Evolutionary conservation across 2,797 vertebrate species (phyloP), one percentile per base, ranked within the genome.

Genomic region (Lacerta bilineata): DNA sequence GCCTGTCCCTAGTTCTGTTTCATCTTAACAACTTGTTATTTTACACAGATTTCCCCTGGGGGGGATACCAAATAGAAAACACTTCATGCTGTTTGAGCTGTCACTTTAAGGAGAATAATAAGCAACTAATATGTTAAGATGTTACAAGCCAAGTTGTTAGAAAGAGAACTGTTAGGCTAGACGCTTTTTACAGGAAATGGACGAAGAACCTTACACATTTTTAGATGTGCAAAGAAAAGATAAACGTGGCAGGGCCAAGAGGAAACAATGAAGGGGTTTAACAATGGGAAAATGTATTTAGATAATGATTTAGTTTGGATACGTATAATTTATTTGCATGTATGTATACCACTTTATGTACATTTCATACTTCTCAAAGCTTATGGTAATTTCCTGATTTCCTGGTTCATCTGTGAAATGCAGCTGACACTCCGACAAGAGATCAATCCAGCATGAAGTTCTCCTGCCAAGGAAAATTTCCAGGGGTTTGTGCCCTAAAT

Each of bases 331-430:
- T 68, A 69, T 59, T 75, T 41, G 17, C 72, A 72, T 29, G 0
- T 84, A 59, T 80, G 71, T 33, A 55, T 33, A 46, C n/a, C 29
- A 50, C 25, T 72, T 7, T 72, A 36, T 43, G 76, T 88, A 23
- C 13, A 33, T 82, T 80, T 90, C 50, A 82, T 6, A 5, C 74
- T 27, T 59, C 66, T 83, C 20, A n/a, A 2, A 36, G 39, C 18
- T 43, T 81, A 71, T 74, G 27, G 39, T 20, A 46, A 68, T 84
- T 86, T 84, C 39, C 29, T n/a, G 2, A 88, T 91, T 77, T 82
- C 79, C 43, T 33, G 75, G 85, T n/a, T 93, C 71, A 74, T 59
- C 43, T 80, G 29, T 84, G 41, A 41, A 15, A 29, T 74, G 50
- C 86, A 90, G 15, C 46, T 84, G 55, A 69, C n/a, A 39, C 76